Evolutionary conservation across 2,888 invertebrate genomes (phyloP).

Genomic region (Monopis laevigella): DNA sequence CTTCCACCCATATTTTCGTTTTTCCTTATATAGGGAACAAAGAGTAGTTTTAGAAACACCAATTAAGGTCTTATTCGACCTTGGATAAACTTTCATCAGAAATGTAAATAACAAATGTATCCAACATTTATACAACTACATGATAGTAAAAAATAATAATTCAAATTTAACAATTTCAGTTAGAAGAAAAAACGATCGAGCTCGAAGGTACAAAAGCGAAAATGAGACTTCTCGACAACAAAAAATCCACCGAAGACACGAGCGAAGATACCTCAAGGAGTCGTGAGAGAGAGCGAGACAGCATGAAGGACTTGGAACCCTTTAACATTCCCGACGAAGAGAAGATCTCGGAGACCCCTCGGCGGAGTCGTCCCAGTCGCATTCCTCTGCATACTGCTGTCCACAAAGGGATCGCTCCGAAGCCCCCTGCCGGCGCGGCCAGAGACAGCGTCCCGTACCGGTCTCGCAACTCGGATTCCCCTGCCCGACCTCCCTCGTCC

Average conservation of each 20-base stretch:
- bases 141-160: no score
- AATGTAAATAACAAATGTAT: background rate
- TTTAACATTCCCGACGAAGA: conserved; percentile 47
- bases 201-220: conserved; percentile 83
- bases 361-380: conserved; percentile 64
- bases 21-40: no score
- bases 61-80: background rate
- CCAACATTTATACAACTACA: no score
- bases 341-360: conserved; percentile 65
- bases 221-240: conserved; percentile 75
- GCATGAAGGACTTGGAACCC: conserved; percentile 58
- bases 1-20: no score
- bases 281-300: conserved; percentile 32
- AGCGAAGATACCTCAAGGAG: conserved; percentile 30
- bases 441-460: conserved; percentile 28
- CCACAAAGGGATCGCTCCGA: conserved; percentile 65
- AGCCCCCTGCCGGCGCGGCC: conserved; percentile 69
- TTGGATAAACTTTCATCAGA: background rate
- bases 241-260: conserved; percentile 23
- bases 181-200: conserved; percentile 85
- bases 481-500: conserved; percentile 25
- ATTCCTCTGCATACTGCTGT: conserved; percentile 71
- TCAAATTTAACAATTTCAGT: no score
- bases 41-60: no score
- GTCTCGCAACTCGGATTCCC: conserved; percentile 51